Conservation (phyloP, 2,797 vertebrate genomes). For the Pteronotus mesoamericanus region DNA sequence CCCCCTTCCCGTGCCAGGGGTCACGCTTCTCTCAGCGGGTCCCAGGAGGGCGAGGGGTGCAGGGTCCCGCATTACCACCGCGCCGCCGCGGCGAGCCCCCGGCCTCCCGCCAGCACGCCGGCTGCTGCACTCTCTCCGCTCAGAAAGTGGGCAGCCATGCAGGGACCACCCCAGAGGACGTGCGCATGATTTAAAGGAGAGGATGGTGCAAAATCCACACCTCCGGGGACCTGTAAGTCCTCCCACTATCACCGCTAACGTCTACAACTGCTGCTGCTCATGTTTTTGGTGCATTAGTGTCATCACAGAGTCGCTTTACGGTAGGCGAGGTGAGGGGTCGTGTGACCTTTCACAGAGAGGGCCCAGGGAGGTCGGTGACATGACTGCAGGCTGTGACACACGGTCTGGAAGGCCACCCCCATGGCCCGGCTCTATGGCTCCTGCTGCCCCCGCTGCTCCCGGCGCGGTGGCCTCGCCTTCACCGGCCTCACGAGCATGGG, state of each 20-base stretch:
- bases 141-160: neutral
- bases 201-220: neutral
- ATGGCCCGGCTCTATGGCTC: neutral
- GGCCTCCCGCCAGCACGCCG: neutral
- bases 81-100: neutral
- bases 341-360: neutral
- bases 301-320: neutral
- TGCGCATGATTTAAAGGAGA: conserved; percentile 19
- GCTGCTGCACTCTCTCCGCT: neutral
- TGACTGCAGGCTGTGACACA: neutral
- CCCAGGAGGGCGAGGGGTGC: neutral
- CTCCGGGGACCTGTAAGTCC: neutral
- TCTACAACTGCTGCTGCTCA: neutral
- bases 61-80: neutral
- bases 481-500: neutral
- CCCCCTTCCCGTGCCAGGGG: neutral
- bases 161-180: neutral
- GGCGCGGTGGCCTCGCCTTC: neutral
- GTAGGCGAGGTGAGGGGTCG: neutral
- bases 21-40: neutral
- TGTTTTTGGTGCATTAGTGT: neutral
- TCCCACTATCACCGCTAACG: neutral
- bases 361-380: neutral
- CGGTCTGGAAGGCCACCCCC: neutral
- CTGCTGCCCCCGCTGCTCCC: neutral